These are phyloP conservation scores for Akabosia matsudoensis DNA, from an alignment of 1,140 invertebrate genomes.

Conservation along the genomic window DNA sequence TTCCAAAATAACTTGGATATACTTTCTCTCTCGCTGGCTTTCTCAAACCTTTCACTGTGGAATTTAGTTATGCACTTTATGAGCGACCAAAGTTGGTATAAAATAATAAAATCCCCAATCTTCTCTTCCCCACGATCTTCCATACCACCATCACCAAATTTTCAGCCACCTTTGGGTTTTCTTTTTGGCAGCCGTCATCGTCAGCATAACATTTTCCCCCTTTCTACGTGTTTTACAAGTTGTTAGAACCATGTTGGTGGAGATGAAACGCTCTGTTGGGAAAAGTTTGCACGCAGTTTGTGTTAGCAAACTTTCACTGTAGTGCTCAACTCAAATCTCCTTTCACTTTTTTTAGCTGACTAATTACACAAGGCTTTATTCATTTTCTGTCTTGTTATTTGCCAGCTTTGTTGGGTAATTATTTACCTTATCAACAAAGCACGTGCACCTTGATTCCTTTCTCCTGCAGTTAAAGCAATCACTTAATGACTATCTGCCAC, in stretches of 20 bases:
- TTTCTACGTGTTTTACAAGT: constrained; percentile 7
- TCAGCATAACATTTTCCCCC: constrained; percentile 2
- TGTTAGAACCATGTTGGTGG: neutral
- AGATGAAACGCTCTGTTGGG: constrained; percentile 8
- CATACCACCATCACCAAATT: neutral
- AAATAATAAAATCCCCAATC: constrained; percentile 16
- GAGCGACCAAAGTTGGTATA: neutral
- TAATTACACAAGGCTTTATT: constrained; percentile 11
- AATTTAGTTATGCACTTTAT: constrained; percentile 20
- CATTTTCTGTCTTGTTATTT: neutral
- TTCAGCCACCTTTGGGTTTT: neutral
- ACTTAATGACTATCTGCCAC: neutral
- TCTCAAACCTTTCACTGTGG: neutral
- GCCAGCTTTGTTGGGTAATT: neutral
- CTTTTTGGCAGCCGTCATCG: constrained; percentile 1
- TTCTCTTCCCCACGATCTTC: neutral
- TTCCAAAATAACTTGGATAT: constrained; percentile 1
- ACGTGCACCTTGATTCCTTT: neutral
- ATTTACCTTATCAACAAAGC: constrained; percentile 14
- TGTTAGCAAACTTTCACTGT: neutral
- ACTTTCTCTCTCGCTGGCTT: constrained; percentile 2
- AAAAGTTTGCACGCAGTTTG: constrained; percentile 9
- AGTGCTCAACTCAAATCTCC: neutral
- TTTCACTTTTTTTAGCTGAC: neutral
- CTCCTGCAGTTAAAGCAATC: neutral